Percentiles rank a stretch among this genome's conserved stretches.
Evolutionary conservation across 2,797 vertebrate species (phyloP).

Genomic region (Sebastes baramenuke): DNA sequence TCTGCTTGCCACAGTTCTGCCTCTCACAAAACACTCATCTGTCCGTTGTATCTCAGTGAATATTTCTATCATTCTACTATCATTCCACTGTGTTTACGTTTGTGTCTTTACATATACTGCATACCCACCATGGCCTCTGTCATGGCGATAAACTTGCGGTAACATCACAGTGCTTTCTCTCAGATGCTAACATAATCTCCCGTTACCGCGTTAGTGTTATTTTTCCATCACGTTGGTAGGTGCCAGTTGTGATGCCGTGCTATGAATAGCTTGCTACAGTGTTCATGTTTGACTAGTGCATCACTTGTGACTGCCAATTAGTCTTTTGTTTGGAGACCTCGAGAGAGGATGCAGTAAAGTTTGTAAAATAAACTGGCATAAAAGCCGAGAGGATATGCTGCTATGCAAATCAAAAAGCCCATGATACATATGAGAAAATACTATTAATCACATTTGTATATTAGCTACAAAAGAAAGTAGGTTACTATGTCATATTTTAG

Average conservation of each 20-base stretch:
- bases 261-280: background rate
- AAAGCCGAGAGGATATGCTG: background rate
- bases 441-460: background rate
- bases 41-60: conserved; percentile 18
- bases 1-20: conserved; percentile 39
- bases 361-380: background rate
- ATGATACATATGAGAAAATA: background rate
- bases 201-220: fast-evolving
- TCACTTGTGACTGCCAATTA: background rate
- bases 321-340: background rate
- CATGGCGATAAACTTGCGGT: background rate
- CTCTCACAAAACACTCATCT: conserved; percentile 16
- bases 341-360: background rate
- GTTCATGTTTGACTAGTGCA: background rate
- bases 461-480: background rate
- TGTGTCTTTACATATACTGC: background rate
- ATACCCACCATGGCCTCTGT: background rate
- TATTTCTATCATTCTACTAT: conserved; percentile 13
- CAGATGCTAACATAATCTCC: background rate
- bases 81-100: background rate
- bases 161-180: background rate
- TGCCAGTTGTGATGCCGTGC: background rate
- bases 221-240: background rate
- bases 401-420: background rate
- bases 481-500: background rate